Conservation (phyloP, 2,888 invertebrate genomes). For the Drosophila leonis region DNA sequence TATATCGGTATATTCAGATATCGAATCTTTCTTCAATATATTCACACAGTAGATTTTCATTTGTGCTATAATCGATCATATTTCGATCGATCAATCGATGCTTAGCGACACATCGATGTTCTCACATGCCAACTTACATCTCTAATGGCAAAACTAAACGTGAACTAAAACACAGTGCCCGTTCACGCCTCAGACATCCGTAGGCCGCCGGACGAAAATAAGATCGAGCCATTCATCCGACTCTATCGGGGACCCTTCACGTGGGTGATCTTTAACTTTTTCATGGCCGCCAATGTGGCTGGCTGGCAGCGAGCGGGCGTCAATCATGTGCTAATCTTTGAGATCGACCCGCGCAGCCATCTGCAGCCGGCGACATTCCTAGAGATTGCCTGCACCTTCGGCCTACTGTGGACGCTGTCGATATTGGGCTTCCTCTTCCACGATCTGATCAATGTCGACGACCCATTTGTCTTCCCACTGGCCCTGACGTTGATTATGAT, state of each 20-base stretch:
- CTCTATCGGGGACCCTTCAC: conserved; percentile 97
- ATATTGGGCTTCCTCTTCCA: conserved; percentile 89
- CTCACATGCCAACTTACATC: conserved; percentile 1
- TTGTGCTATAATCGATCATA: too few relatives aligned
- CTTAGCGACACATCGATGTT: not conserved
- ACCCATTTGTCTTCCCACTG: conserved; percentile 95
- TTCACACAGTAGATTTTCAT: too few relatives aligned
- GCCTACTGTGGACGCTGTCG: conserved; percentile 96
- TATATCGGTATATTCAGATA: not conserved
- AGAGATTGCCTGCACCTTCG: conserved; percentile 95
- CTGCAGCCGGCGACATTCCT: conserved; percentile 95
- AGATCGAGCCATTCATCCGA: conserved; percentile 89
- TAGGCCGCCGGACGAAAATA: conserved; percentile 36
- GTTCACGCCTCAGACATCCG: conserved; percentile 43
- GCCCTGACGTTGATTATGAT: conserved; percentile 91
- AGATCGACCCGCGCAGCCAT: conserved; percentile 96
- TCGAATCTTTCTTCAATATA: not conserved
- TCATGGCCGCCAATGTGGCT: conserved; percentile 97
- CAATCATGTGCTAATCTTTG: conserved; percentile 98
- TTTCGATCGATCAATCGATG: not conserved
- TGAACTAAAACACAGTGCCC: conserved; percentile 29
- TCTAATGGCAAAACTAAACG: conserved; percentile 5
- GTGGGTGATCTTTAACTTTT: conserved; percentile 94
- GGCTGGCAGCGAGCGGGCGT: conserved; percentile 98
- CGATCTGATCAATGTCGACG: conserved; percentile 90